phyloP scores from a whole-genome alignment of 2,797 vertebrate species.

The Danio tinwini region DNA sequence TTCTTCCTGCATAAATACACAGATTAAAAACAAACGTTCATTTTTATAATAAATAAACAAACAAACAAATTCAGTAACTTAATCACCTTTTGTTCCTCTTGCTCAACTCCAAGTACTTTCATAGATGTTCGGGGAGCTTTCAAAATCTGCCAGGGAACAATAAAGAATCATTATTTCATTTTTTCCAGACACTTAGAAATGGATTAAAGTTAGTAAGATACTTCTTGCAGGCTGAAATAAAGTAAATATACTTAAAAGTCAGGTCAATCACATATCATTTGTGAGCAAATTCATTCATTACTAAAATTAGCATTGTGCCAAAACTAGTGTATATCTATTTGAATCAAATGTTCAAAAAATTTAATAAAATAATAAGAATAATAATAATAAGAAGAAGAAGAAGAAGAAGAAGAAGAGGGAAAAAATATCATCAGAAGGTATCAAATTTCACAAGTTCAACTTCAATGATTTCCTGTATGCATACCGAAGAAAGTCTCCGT shows the following conservation, averaged over 20 bases:
- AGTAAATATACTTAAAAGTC: background rate
- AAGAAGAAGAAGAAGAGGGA: too few species aligned
- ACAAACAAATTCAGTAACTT: background rate
- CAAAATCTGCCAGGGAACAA: constrained; percentile 74
- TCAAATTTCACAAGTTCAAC: background rate
- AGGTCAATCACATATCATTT: background rate
- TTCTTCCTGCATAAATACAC: constrained; percentile 69
- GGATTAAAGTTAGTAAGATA: background rate
- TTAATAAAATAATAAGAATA: background rate
- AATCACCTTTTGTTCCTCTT: constrained; percentile 73
- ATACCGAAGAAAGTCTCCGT: constrained; percentile 53
- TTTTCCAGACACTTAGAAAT: too few species aligned
- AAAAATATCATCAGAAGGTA: background rate
- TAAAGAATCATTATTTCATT: background rate
- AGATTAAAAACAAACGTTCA: background rate
- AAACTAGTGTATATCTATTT: background rate
- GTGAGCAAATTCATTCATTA: background rate
- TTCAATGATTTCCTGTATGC: constrained; percentile 49
- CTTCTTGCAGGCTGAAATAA: background rate
- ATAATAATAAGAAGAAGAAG: too few species aligned
- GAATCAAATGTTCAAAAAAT: background rate
- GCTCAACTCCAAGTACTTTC: constrained; percentile 60
- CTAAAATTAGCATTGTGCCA: background rate
- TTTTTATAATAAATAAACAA: background rate
- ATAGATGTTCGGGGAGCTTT: constrained; percentile 76